Base-by-base conservation (phyloP, 2,797 vertebrate genomes). In the Semaprochilodus insignis region DNA sequence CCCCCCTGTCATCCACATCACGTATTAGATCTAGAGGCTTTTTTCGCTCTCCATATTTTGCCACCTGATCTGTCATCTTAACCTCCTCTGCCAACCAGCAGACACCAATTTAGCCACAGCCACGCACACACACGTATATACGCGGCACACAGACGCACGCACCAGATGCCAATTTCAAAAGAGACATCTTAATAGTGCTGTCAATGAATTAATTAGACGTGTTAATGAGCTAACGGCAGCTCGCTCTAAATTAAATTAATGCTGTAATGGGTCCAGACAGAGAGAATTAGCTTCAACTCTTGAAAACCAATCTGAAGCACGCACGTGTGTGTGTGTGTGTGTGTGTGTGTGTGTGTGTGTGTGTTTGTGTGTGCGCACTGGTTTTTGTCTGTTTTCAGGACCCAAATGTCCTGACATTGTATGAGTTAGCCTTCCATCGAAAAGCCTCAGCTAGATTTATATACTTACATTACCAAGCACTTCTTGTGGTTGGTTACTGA, bases 161-260 rank as follows among this genome's bases (percentile, higher is more conserved):
- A 57, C 80, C 86, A 85, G 84, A 87, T 87, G 96, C 97, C 97
- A 98, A 95, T 97, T 99, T 98, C 96, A 81, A 97, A 97, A 96
- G 96, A 98, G 97, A 99, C 97, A 97, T 97, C 97, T 98, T 98
- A 98, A 99, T 98, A 97, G 96, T 95, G 96, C 98, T 98, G 97
- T 99, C 97, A 98, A 97, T 97, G 97, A 99, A 99, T 99, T 99
- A 99, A 99, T 99, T 99, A 99, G 96, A 98, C 94, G 97, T 98
- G 97, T 97, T 99, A 99, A 99, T 98, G 97, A 99, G 98, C 97
- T 97, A 99, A 97, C 97, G 97, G 97, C 97, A 97, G 93, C 93
- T 93, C 93, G 31, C 96, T 96, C 96, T 97, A 99, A 99, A 99
- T 99, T 99, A 99, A 99, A 99, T 99, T 99, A 99, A 97, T 97